Percentiles rank a stretch among this genome's conserved stretches.
Conservation (phyloP, 2,113 vertebrate species). For the Stomatorhinus ivindoensis region DNA sequence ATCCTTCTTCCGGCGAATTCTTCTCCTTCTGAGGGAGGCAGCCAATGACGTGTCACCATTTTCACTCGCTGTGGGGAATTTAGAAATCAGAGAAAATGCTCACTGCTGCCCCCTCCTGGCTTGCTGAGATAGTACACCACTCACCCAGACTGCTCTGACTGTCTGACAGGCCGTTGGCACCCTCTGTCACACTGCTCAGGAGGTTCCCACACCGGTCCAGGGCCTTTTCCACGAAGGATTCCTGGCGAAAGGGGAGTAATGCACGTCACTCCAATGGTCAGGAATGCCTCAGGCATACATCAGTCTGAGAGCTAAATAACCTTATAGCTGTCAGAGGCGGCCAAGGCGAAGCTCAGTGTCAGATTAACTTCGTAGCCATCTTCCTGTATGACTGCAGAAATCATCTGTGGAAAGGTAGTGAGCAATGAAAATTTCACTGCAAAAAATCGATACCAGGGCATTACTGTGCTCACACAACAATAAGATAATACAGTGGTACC, state of each 20-base stretch:
- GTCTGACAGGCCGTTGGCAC: slow-evolving; percentile 32
- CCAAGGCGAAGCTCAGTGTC: slow-evolving; percentile 70
- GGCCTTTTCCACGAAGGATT: slow-evolving; percentile 40
- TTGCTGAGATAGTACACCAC: slow-evolving; percentile 12
- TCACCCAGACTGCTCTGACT: slow-evolving; percentile 54
- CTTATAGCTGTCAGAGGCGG: slow-evolving; percentile 29
- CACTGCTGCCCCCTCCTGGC: not conserved
- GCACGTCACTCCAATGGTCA: not conserved
- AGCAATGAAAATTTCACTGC: not conserved
- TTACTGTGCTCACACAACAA: not conserved
- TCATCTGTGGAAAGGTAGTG: slow-evolving; percentile 59
- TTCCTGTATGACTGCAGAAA: slow-evolving; percentile 72
- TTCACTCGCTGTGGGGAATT: slow-evolving; percentile 50
- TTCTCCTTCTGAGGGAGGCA: slow-evolving; percentile 36
- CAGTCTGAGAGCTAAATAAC: slow-evolving; percentile 3
- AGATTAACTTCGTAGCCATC: slow-evolving; percentile 71
- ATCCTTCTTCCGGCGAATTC: slow-evolving; percentile 39
- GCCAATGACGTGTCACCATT: slow-evolving; percentile 33
- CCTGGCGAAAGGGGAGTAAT: slow-evolving; percentile 35
- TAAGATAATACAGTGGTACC: not conserved
- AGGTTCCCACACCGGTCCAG: slow-evolving; percentile 39
- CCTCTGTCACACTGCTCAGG: slow-evolving; percentile 46
- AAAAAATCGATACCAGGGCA: not conserved
- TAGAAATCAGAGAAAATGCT: not conserved
- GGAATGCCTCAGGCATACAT: not conserved